A percentile compares a stretch with the other conserved stretches of the same genome.
Evolutionary conservation across 1,140 invertebrate species (phyloP).

Genomic region (Ditylenchus dipsaci): DNA sequence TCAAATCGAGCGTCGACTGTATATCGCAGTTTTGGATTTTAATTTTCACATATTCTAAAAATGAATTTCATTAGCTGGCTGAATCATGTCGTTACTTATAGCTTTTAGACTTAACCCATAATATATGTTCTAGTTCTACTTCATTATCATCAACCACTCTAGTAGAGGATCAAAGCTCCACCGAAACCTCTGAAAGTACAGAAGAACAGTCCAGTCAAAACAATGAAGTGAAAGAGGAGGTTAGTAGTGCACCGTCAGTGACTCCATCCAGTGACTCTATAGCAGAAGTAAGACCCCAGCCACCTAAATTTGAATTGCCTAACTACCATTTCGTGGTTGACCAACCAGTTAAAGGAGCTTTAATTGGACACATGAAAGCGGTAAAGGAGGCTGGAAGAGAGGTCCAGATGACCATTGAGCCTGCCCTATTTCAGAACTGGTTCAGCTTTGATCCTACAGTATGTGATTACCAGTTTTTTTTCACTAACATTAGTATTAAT

Average conservation of each 20-base stretch:
- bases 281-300: not conserved
- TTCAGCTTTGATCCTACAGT: conserved; percentile 25
- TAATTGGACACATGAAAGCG: conserved; percentile 19
- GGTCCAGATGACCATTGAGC: conserved; percentile 19
- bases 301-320: conserved; percentile 13
- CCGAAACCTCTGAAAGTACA: no score
- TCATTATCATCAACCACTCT: no score
- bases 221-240: not conserved
- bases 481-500: not conserved
- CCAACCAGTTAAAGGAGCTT: conserved; percentile 3
- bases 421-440: conserved; percentile 27
- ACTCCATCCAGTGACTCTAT: not conserved
- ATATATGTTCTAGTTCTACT: no score
- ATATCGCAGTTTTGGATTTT: no score
- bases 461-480: not conserved
- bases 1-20: no score
- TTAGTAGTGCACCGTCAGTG: not conserved
- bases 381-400: not conserved
- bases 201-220: not conserved
- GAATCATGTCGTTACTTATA: no score
- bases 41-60: no score
- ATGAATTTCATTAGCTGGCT: no score
- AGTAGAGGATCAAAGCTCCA: no score
- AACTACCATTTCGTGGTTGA: conserved; percentile 26
- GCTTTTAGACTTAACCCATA: no score